phyloP scores from a whole-genome alignment of 2,888 invertebrate genomes.

The Zygaena filipendulae region DNA sequence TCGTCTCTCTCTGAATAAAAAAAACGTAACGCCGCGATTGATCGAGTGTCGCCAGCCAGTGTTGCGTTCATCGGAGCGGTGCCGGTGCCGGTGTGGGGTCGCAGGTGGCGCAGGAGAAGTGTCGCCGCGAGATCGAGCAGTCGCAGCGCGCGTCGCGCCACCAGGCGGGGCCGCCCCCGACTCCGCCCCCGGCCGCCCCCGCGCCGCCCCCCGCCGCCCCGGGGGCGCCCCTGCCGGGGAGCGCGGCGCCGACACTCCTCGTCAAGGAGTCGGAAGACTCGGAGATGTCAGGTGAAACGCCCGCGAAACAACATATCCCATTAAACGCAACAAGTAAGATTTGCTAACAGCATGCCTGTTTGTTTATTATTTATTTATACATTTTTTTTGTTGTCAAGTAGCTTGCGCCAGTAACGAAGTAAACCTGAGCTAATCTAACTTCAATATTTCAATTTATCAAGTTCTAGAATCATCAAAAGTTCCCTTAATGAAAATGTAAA shows the following conservation, averaged over 20 bases:
- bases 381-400: slow-evolving; percentile 5
- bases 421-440: too few relatives aligned
- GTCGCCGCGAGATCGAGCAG: slow-evolving; percentile 52
- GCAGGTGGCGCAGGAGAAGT: slow-evolving; percentile 55
- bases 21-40: too few relatives aligned
- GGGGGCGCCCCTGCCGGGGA: slow-evolving; percentile 19
- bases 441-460: too few relatives aligned
- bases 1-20: background rate
- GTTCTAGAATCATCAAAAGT: too few relatives aligned
- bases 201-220: slow-evolving; percentile 18
- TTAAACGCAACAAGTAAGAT: slow-evolving; percentile 54
- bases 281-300: slow-evolving; percentile 38
- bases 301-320: slow-evolving; percentile 39
- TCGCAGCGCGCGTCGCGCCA: slow-evolving; percentile 41
- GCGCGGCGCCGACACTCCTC: too few relatives aligned
- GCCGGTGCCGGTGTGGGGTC: too few relatives aligned
- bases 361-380: slow-evolving; percentile 6
- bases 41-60: too few relatives aligned
- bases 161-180: slow-evolving; percentile 18
- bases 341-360: slow-evolving; percentile 48
- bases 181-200: slow-evolving; percentile 12
- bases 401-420: too few relatives aligned
- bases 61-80: too few relatives aligned
- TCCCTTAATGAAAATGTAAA: too few relatives aligned
- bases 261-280: slow-evolving; percentile 1